A percentile compares a stretch with the other conserved stretches of the same genome.
Evolutionary conservation across 2,888 invertebrate species (phyloP).

Genomic region (Lumbricus terrestris): DNA sequence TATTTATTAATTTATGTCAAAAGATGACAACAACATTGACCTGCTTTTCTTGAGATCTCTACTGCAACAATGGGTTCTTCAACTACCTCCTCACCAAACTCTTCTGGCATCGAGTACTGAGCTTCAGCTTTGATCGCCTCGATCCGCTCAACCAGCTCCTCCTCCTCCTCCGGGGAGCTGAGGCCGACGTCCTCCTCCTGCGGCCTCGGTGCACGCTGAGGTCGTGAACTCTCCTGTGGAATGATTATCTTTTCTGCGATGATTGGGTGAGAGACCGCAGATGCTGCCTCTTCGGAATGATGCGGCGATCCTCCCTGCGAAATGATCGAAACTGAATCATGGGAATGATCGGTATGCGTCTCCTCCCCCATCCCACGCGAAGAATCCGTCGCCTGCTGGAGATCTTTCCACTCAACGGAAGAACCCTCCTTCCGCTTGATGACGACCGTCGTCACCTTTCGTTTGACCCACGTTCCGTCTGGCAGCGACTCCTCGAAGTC

Average conservation of each 20-base stretch:
- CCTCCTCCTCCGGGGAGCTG: background rate
- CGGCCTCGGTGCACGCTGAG: background rate
- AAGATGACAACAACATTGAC: background rate
- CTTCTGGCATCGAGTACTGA: background rate
- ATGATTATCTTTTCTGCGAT: background rate
- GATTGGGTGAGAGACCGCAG: background rate
- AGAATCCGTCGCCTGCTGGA: background rate
- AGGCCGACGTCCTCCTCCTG: background rate
- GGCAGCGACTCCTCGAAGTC: constrained; percentile 34
- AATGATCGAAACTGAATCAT: background rate
- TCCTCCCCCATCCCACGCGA: background rate
- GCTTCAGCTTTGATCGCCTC: background rate
- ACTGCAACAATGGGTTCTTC: background rate
- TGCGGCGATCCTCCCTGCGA: background rate
- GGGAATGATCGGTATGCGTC: background rate
- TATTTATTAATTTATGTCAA: too few species aligned
- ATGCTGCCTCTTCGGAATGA: background rate
- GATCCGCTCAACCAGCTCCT: background rate
- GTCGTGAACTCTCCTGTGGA: background rate
- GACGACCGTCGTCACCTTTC: constrained; percentile 26
- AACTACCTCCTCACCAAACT: background rate
- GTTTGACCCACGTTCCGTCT: constrained; percentile 28
- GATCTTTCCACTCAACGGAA: background rate
- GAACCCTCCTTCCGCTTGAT: constrained; percentile 11
- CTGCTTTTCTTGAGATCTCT: background rate